Base-by-base conservation (phyloP, 92 coral and sea anemone species). In the Meandrina meandrites region DNA sequence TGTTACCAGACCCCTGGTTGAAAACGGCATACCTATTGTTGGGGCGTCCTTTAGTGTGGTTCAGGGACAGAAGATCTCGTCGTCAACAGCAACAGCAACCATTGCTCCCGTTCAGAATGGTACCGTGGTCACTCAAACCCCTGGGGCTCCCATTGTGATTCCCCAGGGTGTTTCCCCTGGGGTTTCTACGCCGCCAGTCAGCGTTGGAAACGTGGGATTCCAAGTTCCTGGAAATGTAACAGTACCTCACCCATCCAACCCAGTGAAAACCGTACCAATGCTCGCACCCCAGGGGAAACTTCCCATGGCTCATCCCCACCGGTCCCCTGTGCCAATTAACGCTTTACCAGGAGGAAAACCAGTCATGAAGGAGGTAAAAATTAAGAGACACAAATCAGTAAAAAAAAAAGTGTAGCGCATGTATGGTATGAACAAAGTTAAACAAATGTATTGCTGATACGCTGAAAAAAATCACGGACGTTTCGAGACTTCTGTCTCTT, bases 91-190 rank as follows among this genome's bases (percentile, higher is more conserved):
- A 34, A 37, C 78, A 37, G 28, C 78, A 36, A 72, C 82, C 77
- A 77, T 78, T 64, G 64, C 82, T 12, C 88, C 75, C 42, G 88
- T 62, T 24, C 92, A 87, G 68, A 92, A 92, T 74, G 92, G 91
- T 17, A 77, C 86, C 48, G 71, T 82, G 19, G 72, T 81, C 35
- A 79, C 76, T 70, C 88, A 91, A 79, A 85, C 94, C 31, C 76
- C 86, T 32, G 92, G 88, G 67, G 73, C 90, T 80, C 68, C 94
- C 76, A 85, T 85, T 75, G 90, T 83, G 18, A 64, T 89, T 42
- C 94, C 94, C 45, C 92, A 89, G 56, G 94, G 81, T 70, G 90
- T 85, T 68, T 81, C 92, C 69, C 90, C 94, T 71, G 94, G 84
- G 74, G 86, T 92, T 13, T 22, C 88, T 31, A 15, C 70, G 34